Conservation (phyloP, 2,888 invertebrate genomes). For the Meloe dianella region DNA sequence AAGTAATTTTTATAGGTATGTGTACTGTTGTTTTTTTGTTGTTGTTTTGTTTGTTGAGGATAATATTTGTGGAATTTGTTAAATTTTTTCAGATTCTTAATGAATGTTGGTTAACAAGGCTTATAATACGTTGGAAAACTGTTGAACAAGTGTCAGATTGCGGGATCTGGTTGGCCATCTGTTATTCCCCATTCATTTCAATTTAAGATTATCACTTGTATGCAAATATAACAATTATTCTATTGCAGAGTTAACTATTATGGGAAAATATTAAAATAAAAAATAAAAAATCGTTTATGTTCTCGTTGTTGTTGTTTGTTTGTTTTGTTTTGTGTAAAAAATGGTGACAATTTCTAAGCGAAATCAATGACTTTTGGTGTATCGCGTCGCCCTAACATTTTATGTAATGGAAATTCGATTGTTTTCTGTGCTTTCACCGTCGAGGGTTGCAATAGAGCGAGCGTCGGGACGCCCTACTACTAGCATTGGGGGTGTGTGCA, state of each 20-base stretch:
- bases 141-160: constrained; percentile 11
- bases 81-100: neutral
- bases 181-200: constrained; percentile 5
- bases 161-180: constrained; percentile 10
- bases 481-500: constrained; percentile 51
- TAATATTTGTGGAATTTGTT: too few relatives aligned
- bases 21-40: too few relatives aligned
- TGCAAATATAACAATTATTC: neutral
- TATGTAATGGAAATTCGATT: constrained; percentile 35
- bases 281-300: neutral
- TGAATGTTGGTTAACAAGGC: neutral
- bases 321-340: neutral
- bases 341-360: constrained; percentile 16
- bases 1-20: neutral
- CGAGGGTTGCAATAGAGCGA: constrained; percentile 15
- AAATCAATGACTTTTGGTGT: constrained; percentile 32
- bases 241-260: neutral
- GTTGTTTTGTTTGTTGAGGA: too few relatives aligned
- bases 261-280: neutral
- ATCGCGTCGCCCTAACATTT: constrained; percentile 30
- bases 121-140: constrained; percentile 1
- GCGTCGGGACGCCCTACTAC: constrained; percentile 25
- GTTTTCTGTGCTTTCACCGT: constrained; percentile 26
- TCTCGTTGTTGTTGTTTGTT: neutral
- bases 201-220: constrained; percentile 6